These are phyloP conservation scores for Caradrina kadenii DNA, from an alignment of 2,888 invertebrate genomes.

Conservation along the genomic window DNA sequence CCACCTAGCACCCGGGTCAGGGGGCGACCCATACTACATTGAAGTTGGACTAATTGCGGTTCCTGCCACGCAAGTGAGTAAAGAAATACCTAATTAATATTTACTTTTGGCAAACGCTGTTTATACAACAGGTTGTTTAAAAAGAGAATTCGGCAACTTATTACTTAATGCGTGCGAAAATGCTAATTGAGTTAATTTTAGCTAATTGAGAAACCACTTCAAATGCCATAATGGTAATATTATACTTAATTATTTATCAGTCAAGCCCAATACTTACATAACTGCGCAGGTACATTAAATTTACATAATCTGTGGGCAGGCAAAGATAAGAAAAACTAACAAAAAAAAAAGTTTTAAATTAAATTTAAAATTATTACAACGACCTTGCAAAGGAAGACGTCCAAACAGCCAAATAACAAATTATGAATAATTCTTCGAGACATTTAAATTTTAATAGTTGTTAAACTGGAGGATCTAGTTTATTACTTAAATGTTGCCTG, in stretches of 20 bases:
- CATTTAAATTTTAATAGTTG: conserved; percentile 25
- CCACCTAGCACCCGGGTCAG: neutral
- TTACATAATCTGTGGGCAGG: conserved; percentile 35
- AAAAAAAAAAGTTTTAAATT: conserved; percentile 21
- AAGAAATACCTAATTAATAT: neutral
- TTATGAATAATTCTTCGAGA: conserved; percentile 44
- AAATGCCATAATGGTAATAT: neutral
- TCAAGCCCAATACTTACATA: neutral
- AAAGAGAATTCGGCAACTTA: conserved; percentile 7
- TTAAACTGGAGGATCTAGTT: conserved; percentile 47
- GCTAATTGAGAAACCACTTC: conserved; percentile 13
- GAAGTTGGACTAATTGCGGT: neutral
- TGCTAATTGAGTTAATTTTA: conserved; percentile 17
- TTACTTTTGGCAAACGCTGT: neutral
- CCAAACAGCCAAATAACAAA: conserved; percentile 22
- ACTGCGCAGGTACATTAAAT: neutral
- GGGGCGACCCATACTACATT: conserved; percentile 15
- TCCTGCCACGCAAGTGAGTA: neutral
- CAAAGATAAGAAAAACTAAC: conserved; percentile 12
- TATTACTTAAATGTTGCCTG: conserved; percentile 12
- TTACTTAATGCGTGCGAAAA: conserved; percentile 1
- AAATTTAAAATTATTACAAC: conserved; percentile 29
- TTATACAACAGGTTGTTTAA: conserved; percentile 4
- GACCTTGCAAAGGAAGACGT: conserved; percentile 52
- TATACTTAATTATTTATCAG: neutral